Evolutionary conservation across 30 jellyfish, hydroid and myxozoan species (phyloP).

Genomic region (Morbakka virulenta): DNA sequence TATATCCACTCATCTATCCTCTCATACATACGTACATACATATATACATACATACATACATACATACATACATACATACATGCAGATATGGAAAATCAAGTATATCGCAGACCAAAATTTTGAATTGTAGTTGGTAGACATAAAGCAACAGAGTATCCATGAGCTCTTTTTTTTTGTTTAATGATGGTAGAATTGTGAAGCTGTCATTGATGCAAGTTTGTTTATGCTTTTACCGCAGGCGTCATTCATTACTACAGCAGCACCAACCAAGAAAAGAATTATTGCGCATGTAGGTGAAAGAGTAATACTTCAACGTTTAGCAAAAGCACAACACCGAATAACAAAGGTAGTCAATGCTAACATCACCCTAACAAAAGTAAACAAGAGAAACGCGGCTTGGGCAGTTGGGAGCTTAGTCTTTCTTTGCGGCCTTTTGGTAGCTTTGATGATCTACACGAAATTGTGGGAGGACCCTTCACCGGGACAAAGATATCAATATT

Average conservation of each 20-base stretch:
- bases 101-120: no score
- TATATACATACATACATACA: no score
- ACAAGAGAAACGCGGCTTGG: constrained; percentile 59
- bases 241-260: constrained; percentile 7
- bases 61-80: no score
- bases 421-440: constrained; percentile 36
- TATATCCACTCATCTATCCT: no score
- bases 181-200: neutral
- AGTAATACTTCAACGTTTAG: constrained; percentile 43
- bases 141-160: no score
- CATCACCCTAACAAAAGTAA: constrained; percentile 17
- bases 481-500: neutral
- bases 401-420: constrained; percentile 73
- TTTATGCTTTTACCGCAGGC: constrained; percentile 3
- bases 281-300: constrained; percentile 48
- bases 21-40: no score
- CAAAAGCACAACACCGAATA: constrained; percentile 31
- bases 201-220: neutral
- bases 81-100: no score
- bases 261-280: neutral
- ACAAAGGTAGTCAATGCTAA: neutral
- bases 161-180: no score
- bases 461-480: constrained; percentile 38
- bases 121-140: no score
- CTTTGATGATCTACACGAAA: constrained; percentile 53